Evolutionary conservation across 2,888 invertebrate genomes (phyloP).

Genomic region (Polietes domitor): DNA sequence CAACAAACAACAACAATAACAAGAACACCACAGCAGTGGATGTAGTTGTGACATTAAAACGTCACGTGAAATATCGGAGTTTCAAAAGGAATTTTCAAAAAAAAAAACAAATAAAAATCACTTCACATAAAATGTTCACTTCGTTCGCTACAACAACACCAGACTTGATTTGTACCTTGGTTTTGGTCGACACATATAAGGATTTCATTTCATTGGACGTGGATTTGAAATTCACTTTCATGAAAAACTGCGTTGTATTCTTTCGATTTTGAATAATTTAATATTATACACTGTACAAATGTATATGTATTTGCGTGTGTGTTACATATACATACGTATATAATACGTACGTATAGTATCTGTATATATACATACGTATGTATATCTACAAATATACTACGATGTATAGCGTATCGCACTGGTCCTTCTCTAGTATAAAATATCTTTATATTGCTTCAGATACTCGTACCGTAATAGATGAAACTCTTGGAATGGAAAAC

Average conservation of each 20-base stretch:
- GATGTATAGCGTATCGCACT: background rate
- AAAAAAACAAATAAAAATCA: background rate
- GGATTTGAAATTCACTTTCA: background rate
- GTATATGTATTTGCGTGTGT: background rate
- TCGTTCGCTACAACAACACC: background rate
- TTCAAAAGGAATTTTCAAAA: slow-evolving; percentile 47
- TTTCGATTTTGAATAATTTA: background rate
- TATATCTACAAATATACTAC: background rate
- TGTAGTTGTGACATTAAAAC: slow-evolving; percentile 37
- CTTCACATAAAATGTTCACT: background rate
- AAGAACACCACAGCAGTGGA: background rate
- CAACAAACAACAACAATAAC: background rate
- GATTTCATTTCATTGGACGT: background rate
- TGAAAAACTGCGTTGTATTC: background rate
- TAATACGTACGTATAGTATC: background rate
- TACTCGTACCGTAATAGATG: slow-evolving; percentile 32
- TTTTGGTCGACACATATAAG: background rate
- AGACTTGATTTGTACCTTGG: no score
- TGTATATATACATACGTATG: slow-evolving; percentile 5
- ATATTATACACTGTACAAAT: background rate
- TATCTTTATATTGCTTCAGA: background rate
- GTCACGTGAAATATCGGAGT: slow-evolving; percentile 59
- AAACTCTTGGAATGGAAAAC: slow-evolving; percentile 12
- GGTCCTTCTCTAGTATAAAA: background rate
- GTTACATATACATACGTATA: slow-evolving; percentile 8